phyloP scores from a whole-genome alignment of 2,113 vertebrate genomes.

The Bubo bubo region DNA sequence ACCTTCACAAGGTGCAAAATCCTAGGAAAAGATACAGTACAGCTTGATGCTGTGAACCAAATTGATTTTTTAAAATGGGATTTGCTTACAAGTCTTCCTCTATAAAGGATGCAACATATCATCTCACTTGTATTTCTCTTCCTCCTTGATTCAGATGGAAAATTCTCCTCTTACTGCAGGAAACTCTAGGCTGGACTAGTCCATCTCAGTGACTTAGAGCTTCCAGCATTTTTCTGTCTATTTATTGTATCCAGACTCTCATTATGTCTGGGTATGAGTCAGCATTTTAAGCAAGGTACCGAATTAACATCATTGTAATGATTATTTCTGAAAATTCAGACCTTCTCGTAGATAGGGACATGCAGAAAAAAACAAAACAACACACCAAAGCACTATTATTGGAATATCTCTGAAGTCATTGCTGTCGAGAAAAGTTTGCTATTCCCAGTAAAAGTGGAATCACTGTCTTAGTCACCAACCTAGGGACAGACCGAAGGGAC shows the following conservation, averaged over 20 bases:
- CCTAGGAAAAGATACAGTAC: neutral
- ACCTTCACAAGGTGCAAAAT: neutral
- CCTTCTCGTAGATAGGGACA: neutral
- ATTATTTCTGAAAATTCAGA: neutral
- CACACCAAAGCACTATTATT: neutral
- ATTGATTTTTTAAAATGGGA: neutral
- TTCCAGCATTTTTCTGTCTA: neutral
- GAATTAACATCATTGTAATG: neutral
- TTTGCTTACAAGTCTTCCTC: neutral
- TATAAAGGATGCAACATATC: neutral
- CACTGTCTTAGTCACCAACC: neutral
- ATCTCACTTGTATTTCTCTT: neutral
- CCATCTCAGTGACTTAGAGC: neutral
- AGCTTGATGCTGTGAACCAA: neutral
- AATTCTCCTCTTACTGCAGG: neutral
- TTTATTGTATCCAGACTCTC: neutral
- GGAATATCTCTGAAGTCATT: neutral
- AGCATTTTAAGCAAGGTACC: neutral
- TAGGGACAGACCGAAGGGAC: neutral
- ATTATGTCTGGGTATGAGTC: neutral
- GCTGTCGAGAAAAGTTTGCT: neutral
- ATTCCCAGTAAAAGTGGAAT: neutral
- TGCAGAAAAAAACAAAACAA: neutral
- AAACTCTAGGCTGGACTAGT: neutral
- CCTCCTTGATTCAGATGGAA: neutral